Conservation (phyloP, 2,888 invertebrate species). For the Pandemis heparana region DNA sequence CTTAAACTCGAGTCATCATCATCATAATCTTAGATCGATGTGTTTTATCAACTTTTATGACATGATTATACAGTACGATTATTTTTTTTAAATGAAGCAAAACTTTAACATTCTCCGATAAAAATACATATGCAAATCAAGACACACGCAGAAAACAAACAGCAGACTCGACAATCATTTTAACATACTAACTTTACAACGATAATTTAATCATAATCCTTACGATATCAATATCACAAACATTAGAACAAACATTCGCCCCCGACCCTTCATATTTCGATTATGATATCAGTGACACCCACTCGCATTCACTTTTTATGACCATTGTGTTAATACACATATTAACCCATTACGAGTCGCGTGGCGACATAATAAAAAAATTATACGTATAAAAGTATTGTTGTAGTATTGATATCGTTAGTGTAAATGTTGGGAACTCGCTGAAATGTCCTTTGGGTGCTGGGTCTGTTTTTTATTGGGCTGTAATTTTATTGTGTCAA, state of each 20-base stretch:
- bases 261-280: slow-evolving; percentile 82
- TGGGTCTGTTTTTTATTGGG: slow-evolving; percentile 51
- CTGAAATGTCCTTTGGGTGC: slow-evolving; percentile 19
- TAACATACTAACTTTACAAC: neutral
- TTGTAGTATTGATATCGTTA: slow-evolving; percentile 47
- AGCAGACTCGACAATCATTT: neutral
- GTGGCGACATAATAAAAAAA: slow-evolving; percentile 77
- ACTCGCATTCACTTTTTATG: slow-evolving; percentile 67
- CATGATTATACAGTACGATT: too few species aligned
- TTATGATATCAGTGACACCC: slow-evolving; percentile 83
- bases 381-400: slow-evolving; percentile 72
- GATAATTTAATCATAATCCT: slow-evolving; percentile 2
- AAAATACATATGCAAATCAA: too few species aligned
- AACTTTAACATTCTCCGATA: too few species aligned
- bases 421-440: slow-evolving; percentile 41
- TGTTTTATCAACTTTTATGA: too few species aligned
- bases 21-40: too few species aligned
- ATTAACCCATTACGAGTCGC: slow-evolving; percentile 83
- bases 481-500: slow-evolving; percentile 47
- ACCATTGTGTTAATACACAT: slow-evolving; percentile 82
- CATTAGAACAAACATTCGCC: slow-evolving; percentile 70
- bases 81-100: too few species aligned
- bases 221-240: slow-evolving; percentile 64
- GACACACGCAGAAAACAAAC: too few species aligned
- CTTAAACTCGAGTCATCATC: too few species aligned